Evolutionary conservation across 2,888 invertebrate genomes (phyloP).

Genomic region (Entomobrya proxima): DNA sequence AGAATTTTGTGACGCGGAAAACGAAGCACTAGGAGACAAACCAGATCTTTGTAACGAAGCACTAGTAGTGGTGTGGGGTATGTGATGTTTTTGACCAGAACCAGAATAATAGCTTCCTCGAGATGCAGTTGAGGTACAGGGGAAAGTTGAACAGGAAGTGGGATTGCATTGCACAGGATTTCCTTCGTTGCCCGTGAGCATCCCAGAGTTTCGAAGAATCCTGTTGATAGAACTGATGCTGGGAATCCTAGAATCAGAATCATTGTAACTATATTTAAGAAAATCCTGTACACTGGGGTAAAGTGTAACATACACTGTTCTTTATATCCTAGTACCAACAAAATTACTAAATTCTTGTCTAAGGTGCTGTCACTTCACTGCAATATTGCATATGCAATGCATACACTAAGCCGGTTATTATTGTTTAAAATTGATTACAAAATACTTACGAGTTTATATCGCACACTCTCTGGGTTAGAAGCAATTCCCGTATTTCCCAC

Average conservation of each 20-base stretch:
- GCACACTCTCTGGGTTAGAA: constrained; percentile 92
- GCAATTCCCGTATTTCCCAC: constrained; percentile 95
- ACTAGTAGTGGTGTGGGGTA: neutral
- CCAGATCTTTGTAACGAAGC: neutral
- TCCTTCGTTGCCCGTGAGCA: constrained; percentile 66
- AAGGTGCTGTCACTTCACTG: too few species aligned
- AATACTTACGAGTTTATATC: constrained; percentile 79
- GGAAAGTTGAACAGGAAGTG: neutral
- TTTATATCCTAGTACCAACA: neutral
- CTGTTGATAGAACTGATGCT: constrained; percentile 96
- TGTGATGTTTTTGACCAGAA: neutral
- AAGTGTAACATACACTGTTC: constrained; percentile 71
- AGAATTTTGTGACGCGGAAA: too few species aligned
- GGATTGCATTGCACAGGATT: neutral
- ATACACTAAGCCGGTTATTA: neutral
- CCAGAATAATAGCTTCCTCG: neutral
- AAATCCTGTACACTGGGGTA: too few species aligned
- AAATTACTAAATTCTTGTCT: too few species aligned
- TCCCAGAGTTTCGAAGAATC: constrained; percentile 90
- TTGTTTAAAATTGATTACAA: too few species aligned
- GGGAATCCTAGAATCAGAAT: too few species aligned
- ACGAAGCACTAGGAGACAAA: too few species aligned
- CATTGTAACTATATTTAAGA: too few species aligned
- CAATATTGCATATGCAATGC: neutral
- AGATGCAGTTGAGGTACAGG: neutral